Percentiles rank a stretch among this genome's conserved stretches.
These are phyloP conservation scores for Ernsta delagoae DNA, from an alignment of 2,888 invertebrate genomes.

Conservation along the genomic window DNA sequence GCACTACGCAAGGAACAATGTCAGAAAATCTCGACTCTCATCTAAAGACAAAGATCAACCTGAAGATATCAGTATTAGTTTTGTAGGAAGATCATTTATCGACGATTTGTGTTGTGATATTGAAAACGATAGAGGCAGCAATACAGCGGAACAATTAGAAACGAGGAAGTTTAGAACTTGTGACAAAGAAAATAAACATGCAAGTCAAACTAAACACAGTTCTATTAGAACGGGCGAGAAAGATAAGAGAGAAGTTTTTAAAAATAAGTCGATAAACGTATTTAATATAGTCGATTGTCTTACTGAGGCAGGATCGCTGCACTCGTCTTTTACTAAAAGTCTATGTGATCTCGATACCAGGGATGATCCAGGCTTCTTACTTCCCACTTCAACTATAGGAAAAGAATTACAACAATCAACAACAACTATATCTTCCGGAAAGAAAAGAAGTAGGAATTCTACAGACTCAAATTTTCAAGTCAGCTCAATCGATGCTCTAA, in stretches of 20 bases:
- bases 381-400: constrained; percentile 64
- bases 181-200: constrained; percentile 74
- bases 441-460: constrained; percentile 79
- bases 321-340: constrained; percentile 77
- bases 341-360: constrained; percentile 77
- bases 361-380: constrained; percentile 67
- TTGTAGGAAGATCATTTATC: constrained; percentile 63
- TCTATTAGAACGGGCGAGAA: constrained; percentile 59
- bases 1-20: constrained; percentile 62
- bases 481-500: constrained; percentile 64
- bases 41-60: constrained; percentile 54
- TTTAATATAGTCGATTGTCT: constrained; percentile 79
- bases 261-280: constrained; percentile 79
- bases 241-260: constrained; percentile 79
- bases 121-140: constrained; percentile 52
- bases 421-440: constrained; percentile 78
- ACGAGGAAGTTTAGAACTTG: constrained; percentile 59
- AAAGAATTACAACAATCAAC: constrained; percentile 76
- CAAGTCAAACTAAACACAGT: constrained; percentile 58
- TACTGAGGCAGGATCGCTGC: constrained; percentile 71
- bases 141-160: constrained; percentile 58
- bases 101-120: constrained; percentile 59
- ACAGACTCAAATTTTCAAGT: constrained; percentile 79
- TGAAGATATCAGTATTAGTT: constrained; percentile 65
- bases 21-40: constrained; percentile 61